Conservation (phyloP, 2,888 invertebrate species). For the Magallana nippona region DNA sequence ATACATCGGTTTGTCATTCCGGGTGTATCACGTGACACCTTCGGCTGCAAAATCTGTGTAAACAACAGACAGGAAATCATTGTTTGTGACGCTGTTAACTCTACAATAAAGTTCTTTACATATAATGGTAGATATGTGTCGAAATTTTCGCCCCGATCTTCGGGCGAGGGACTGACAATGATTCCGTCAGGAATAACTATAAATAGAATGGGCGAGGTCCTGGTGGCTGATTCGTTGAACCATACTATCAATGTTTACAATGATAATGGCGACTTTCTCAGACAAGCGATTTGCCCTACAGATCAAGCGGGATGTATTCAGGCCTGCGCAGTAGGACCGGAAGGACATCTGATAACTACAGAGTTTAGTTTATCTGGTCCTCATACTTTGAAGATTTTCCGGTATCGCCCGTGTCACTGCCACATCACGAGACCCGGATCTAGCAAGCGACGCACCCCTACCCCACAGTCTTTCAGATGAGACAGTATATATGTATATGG, state of each 20-base stretch:
- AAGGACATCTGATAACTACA: conserved; percentile 74
- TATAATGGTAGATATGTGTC: conserved; percentile 67
- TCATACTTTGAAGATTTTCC: conserved; percentile 76
- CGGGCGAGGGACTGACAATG: conserved; percentile 65
- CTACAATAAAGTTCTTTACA: conserved; percentile 66
- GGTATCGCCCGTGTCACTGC: conserved; percentile 72
- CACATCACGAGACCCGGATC: conserved; percentile 68
- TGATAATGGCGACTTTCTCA: conserved; percentile 67
- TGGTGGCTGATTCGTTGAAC: conserved; percentile 73
- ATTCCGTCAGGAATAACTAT: conserved; percentile 71
- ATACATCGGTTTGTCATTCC: conserved; percentile 60
- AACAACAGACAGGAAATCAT: conserved; percentile 70
- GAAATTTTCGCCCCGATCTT: conserved; percentile 66
- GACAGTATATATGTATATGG: background rate
- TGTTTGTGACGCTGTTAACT: conserved; percentile 69
- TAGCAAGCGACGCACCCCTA: conserved; percentile 68
- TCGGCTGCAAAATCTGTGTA: conserved; percentile 61
- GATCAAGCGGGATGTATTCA: conserved; percentile 74
- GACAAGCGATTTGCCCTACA: conserved; percentile 68
- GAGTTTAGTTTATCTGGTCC: conserved; percentile 72
- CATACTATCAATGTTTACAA: conserved; percentile 74
- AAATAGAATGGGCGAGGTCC: conserved; percentile 67
- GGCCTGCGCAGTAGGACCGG: conserved; percentile 72
- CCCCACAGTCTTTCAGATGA: conserved; percentile 46
- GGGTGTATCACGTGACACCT: conserved; percentile 42